A percentile compares a stretch with the other conserved stretches of the same genome.
phyloP scores from a whole-genome alignment of 1,140 invertebrate species.

The Riptortus pedestris region DNA sequence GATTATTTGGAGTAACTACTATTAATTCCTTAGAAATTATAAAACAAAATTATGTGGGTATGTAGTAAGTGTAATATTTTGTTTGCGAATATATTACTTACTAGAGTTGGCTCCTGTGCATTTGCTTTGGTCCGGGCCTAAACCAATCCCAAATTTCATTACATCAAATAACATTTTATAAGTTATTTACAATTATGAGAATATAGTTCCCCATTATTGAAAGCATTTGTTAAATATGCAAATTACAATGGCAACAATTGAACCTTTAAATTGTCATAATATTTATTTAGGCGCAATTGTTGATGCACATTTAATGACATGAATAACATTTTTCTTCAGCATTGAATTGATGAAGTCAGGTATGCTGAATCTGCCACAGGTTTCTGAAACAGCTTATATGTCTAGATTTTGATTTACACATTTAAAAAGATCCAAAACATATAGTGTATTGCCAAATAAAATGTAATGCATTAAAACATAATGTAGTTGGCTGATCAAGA shows the following conservation, averaged over 20 bases:
- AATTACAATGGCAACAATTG: neutral
- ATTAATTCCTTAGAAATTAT: neutral
- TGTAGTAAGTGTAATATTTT: neutral
- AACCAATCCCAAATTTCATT: constrained; percentile 26
- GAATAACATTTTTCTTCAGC: neutral
- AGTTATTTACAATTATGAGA: constrained; percentile 14
- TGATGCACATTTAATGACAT: neutral
- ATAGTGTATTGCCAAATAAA: too few species aligned
- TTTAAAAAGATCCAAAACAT: neutral
- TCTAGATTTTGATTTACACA: neutral
- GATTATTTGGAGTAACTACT: constrained; percentile 15
- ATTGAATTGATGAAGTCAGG: neutral
- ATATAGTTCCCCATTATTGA: constrained; percentile 1
- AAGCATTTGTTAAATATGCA: constrained; percentile 18
- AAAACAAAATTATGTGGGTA: neutral
- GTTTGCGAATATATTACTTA: constrained; percentile 35
- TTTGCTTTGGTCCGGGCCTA: constrained; percentile 42
- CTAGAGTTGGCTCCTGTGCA: constrained; percentile 40
- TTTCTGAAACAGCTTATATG: constrained; percentile 11
- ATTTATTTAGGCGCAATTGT: neutral
- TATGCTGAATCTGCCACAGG: constrained; percentile 2
- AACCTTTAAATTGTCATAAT: neutral
- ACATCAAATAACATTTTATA: constrained; percentile 12
- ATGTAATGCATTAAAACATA: too few species aligned
- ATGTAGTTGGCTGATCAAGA: too few species aligned